These are phyloP conservation scores for Nanorana parkeri DNA, from an alignment of 2,113 vertebrate species.

Conservation along the genomic window DNA sequence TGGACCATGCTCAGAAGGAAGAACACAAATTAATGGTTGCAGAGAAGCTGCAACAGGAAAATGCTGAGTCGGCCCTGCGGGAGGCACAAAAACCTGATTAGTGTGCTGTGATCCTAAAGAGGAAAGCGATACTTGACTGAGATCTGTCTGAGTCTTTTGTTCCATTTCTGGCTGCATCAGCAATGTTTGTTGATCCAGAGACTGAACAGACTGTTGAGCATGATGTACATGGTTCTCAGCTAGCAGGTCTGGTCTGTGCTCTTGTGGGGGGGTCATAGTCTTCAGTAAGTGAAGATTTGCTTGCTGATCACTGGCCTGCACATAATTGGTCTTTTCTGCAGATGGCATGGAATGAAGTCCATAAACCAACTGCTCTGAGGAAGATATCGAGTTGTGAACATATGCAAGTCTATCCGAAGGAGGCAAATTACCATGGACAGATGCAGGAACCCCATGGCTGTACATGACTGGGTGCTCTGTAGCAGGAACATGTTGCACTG, in stretches of 20 bases:
- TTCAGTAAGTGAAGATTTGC: constrained; percentile 31
- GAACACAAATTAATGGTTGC: background rate
- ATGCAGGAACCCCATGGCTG: background rate
- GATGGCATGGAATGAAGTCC: constrained; percentile 19
- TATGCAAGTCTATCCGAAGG: constrained; percentile 18
- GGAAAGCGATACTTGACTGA: background rate
- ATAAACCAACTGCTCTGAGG: constrained; percentile 45
- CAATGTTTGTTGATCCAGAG: constrained; percentile 51
- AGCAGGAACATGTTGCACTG: constrained; percentile 7
- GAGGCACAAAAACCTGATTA: background rate
- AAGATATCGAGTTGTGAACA: constrained; percentile 14
- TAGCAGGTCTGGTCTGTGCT: constrained; percentile 56
- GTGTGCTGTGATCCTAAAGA: constrained; percentile 11
- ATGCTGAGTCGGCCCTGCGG: background rate
- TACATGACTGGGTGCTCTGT: constrained; percentile 10
- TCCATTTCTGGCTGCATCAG: constrained; percentile 20
- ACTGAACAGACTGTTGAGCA: constrained; percentile 55
- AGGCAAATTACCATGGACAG: background rate
- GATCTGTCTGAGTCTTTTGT: constrained; percentile 47
- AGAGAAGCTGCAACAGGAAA: background rate
- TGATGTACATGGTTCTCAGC: constrained; percentile 58
- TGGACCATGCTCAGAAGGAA: constrained; percentile 29
- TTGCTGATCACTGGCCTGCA: constrained; percentile 47
- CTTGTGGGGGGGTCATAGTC: constrained; percentile 40
- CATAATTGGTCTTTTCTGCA: constrained; percentile 49